Conservation (phyloP, 2,888 invertebrate genomes). For the Eueremaeus valkanovi region DNA sequence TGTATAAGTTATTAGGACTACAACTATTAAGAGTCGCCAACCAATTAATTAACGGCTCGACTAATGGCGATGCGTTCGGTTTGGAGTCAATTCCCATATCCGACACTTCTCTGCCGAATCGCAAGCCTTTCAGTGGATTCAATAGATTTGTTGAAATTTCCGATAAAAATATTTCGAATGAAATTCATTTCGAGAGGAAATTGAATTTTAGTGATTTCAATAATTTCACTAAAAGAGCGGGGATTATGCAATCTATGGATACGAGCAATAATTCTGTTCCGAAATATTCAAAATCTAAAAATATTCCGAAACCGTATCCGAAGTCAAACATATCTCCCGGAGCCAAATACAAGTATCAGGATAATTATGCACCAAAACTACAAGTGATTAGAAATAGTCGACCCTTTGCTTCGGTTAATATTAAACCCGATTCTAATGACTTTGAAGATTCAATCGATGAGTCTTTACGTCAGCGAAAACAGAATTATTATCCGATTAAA, state of each 20-base stretch:
- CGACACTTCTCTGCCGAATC: background rate
- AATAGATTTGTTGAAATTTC: background rate
- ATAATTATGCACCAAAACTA: background rate
- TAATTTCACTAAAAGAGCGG: background rate
- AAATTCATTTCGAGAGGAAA: background rate
- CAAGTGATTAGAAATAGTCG: no score
- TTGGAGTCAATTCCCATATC: background rate
- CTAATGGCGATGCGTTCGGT: background rate
- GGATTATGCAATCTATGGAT: background rate
- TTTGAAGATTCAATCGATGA: slow-evolving; percentile 6
- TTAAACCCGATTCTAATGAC: background rate
- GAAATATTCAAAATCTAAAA: background rate
- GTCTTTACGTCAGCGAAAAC: background rate
- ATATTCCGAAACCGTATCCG: background rate
- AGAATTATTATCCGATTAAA: background rate
- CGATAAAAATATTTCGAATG: background rate
- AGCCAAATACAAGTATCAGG: no score
- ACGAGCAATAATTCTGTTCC: background rate
- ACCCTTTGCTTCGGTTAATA: background rate
- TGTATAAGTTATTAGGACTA: background rate
- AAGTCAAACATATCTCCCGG: no score
- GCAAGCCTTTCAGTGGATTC: background rate
- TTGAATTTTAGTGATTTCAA: background rate
- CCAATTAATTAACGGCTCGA: background rate
- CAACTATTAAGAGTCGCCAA: slow-evolving; percentile 13